These are phyloP conservation scores for Lucilia cuprina DNA, from an alignment of 1,140 invertebrate genomes.

Conservation along the genomic window DNA sequence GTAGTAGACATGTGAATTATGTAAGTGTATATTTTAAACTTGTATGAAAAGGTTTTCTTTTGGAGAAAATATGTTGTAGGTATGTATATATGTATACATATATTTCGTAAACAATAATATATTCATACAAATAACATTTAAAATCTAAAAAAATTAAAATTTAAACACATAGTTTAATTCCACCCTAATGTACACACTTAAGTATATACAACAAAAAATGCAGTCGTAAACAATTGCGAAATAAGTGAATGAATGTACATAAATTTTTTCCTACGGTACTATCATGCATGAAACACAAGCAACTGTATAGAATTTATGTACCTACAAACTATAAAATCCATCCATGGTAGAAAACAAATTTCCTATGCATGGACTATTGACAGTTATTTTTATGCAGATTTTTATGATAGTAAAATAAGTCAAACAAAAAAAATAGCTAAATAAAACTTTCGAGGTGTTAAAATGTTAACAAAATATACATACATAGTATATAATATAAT, in stretches of 20 bases:
- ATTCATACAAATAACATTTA: too few species aligned
- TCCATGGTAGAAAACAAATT: background rate
- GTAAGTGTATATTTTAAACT: background rate
- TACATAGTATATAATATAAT: too few species aligned
- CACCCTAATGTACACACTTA: too few species aligned
- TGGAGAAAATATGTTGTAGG: too few species aligned
- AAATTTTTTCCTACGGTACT: background rate
- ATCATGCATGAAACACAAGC: background rate
- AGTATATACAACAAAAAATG: too few species aligned
- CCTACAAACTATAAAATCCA: background rate
- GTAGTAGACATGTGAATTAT: background rate
- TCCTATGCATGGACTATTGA: slow-evolving; percentile 10
- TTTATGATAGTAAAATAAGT: background rate
- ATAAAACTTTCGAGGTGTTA: background rate
- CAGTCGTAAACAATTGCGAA: background rate
- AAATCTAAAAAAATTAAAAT: too few species aligned
- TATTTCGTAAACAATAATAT: too few species aligned
- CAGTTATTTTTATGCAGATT: background rate
- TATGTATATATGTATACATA: background rate
- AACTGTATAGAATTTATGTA: background rate
- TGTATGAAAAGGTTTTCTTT: too few species aligned
- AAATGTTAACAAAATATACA: background rate
- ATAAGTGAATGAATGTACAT: background rate
- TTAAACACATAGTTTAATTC: too few species aligned
- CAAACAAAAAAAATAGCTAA: background rate